Conservation (phyloP, 2,888 invertebrate genomes). For the Fissipunctia ypsillon region DNA sequence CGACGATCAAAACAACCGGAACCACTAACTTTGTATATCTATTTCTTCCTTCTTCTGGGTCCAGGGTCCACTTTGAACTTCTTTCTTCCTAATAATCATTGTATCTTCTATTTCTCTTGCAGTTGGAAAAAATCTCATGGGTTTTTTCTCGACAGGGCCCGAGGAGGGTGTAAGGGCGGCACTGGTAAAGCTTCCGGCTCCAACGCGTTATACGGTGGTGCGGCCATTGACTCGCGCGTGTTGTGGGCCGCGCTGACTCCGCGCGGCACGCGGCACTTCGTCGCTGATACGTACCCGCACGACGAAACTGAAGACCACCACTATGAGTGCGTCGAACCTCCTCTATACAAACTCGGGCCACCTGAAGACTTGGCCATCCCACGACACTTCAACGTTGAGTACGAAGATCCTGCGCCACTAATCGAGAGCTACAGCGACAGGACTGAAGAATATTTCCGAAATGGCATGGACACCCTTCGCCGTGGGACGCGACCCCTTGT, state of each 20-base stretch:
- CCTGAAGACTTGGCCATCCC: slow-evolving; percentile 91
- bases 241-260: slow-evolving; percentile 96
- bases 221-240: slow-evolving; percentile 92
- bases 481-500: slow-evolving; percentile 92
- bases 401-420: slow-evolving; percentile 94
- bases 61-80: not conserved
- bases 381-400: slow-evolving; percentile 95
- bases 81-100: slow-evolving; percentile 32
- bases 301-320: slow-evolving; percentile 92
- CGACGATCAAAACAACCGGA: not conserved
- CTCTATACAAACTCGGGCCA: slow-evolving; percentile 87
- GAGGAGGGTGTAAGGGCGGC: slow-evolving; percentile 90
- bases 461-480: slow-evolving; percentile 86
- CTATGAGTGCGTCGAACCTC: slow-evolving; percentile 93
- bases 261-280: slow-evolving; percentile 94
- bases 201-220: slow-evolving; percentile 85
- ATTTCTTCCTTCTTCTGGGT: slow-evolving; percentile 10
- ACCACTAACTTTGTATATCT: not conserved
- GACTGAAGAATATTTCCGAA: slow-evolving; percentile 86
- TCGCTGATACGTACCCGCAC: slow-evolving; percentile 92
- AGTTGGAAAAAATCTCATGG: slow-evolving; percentile 62
- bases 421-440: slow-evolving; percentile 93
- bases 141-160: slow-evolving; percentile 78
- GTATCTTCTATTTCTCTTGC: slow-evolving; percentile 39
- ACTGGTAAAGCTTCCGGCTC: slow-evolving; percentile 89